Conservation (phyloP, 2,888 invertebrate species). For the Patella ulyssiponensis region DNA sequence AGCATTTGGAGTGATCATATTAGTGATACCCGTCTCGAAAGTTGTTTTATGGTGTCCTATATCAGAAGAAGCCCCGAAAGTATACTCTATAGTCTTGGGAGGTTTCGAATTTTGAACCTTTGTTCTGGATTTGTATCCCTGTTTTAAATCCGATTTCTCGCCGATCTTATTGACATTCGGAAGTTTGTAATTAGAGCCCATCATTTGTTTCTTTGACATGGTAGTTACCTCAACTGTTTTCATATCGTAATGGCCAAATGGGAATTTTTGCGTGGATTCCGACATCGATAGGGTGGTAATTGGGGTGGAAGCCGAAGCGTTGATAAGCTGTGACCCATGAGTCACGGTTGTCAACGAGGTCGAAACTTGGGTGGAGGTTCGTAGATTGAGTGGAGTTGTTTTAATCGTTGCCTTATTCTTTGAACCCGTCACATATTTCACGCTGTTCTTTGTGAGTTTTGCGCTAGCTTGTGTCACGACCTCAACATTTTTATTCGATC, state of each 20-base stretch:
- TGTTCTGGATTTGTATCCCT: no score
- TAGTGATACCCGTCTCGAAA: no score
- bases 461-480: neutral
- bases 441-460: neutral
- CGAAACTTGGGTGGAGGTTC: neutral
- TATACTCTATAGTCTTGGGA: neutral
- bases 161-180: no score
- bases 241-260: no score
- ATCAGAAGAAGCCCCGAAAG: neutral
- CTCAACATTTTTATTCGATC: neutral
- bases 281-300: neutral
- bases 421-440: neutral
- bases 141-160: no score
- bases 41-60: no score
- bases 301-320: neutral
- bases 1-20: no score
- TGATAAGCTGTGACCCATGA: neutral
- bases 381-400: neutral
- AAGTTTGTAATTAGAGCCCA: no score
- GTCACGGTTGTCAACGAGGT: neutral
- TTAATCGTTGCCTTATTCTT: neutral
- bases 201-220: no score
- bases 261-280: neutral
- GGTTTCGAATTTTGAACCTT: neutral
- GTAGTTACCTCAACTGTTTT: no score